Evolutionary conservation across 1,140 invertebrate genomes (phyloP).

Genomic region (Diorhabda carinulata): DNA sequence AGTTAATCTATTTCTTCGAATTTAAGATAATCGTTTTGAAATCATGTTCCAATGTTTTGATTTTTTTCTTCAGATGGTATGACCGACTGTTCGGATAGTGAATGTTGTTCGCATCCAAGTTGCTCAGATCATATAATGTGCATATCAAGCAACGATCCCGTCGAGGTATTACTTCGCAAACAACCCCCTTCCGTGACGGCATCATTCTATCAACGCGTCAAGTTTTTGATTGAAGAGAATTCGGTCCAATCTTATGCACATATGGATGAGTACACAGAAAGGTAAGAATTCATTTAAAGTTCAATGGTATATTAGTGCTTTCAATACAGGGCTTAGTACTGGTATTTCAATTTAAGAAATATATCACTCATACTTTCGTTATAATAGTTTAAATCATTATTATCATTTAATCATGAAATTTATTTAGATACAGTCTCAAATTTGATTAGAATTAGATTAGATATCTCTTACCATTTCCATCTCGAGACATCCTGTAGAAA

Average conservation of each 20-base stretch:
- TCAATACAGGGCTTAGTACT: neutral
- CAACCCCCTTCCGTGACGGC: constrained; percentile 94
- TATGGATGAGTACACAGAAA: constrained; percentile 95
- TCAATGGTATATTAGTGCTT: too few relatives aligned
- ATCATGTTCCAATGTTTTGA: too few relatives aligned
- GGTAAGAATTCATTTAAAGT: constrained; percentile 63
- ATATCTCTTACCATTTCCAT: too few relatives aligned
- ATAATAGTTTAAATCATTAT: neutral
- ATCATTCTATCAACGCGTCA: constrained; percentile 96
- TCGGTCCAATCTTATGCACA: constrained; percentile 97
- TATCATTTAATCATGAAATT: too few relatives aligned
- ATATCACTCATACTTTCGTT: neutral
- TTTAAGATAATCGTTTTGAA: too few relatives aligned
- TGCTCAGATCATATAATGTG: constrained; percentile 92
- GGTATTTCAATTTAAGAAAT: too few relatives aligned
- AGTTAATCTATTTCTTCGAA: too few relatives aligned
- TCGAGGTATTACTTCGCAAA: constrained; percentile 90
- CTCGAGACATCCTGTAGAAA: too few relatives aligned
- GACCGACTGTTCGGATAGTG: constrained; percentile 95
- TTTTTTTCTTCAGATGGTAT: constrained; percentile 76
- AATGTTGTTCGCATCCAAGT: constrained; percentile 79
- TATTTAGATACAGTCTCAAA: too few relatives aligned
- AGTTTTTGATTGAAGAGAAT: constrained; percentile 97
- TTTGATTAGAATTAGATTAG: too few relatives aligned
- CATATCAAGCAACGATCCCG: constrained; percentile 88